These are phyloP conservation scores for Catharus ustulatus DNA, from an alignment of 2,797 vertebrate species.

Conservation along the genomic window DNA sequence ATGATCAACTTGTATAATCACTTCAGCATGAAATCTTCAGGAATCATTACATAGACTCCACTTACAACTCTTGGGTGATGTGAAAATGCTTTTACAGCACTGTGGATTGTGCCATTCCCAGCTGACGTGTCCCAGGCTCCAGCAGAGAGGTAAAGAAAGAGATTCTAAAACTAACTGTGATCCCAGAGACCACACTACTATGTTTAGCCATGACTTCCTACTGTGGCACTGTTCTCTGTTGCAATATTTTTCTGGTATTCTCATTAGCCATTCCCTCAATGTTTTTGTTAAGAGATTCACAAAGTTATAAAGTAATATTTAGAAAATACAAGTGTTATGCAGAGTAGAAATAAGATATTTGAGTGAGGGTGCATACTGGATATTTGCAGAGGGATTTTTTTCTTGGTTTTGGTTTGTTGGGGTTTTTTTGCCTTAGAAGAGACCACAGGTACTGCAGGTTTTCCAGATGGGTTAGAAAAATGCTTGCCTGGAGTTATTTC, in stretches of 20 bases:
- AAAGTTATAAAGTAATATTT: neutral
- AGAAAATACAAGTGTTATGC: neutral
- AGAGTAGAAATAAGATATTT: neutral
- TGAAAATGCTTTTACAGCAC: neutral
- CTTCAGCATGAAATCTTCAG: neutral
- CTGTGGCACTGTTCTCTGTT: neutral
- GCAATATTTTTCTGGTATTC: neutral
- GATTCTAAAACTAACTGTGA: neutral
- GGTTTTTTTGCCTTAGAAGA: neutral
- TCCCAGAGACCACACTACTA: neutral
- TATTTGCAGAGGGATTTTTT: neutral
- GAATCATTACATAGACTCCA: neutral
- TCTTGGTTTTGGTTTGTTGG: neutral
- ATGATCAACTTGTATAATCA: neutral
- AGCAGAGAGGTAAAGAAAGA: neutral
- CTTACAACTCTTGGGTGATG: neutral
- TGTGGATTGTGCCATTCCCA: neutral
- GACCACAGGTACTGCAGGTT: neutral
- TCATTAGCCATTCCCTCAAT: neutral
- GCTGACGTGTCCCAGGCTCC: neutral
- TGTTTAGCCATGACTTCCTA: neutral
- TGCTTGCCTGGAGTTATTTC: neutral
- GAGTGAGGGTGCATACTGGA: neutral
- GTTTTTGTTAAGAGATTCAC: neutral
- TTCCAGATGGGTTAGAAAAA: neutral